Percentiles rank a stretch among this genome's conserved stretches.
These are phyloP conservation scores for Scomberomorus guttatus DNA, from an alignment of 2,797 vertebrate genomes.

Conservation along the genomic window DNA sequence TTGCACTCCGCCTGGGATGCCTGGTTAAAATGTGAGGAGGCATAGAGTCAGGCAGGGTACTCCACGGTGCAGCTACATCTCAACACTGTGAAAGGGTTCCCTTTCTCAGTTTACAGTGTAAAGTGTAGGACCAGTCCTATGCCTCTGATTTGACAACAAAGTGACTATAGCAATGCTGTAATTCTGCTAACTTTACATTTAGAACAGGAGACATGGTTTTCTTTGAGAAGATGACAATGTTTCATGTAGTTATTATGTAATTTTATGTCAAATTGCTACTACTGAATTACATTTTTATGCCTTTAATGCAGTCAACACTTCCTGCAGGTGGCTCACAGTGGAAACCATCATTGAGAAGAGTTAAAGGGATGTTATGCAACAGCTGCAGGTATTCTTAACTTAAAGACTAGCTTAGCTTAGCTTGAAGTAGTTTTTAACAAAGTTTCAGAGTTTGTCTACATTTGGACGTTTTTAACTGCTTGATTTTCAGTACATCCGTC, in stretches of 20 bases:
- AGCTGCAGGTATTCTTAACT: background rate
- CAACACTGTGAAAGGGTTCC: constrained; percentile 53
- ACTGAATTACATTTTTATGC: background rate
- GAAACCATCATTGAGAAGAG: background rate
- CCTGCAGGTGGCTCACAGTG: background rate
- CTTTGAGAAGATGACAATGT: background rate
- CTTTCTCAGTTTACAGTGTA: constrained; percentile 18
- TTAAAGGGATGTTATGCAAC: background rate
- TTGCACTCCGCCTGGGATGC: constrained; percentile 83
- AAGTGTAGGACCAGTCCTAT: background rate
- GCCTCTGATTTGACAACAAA: background rate
- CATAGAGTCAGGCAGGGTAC: constrained; percentile 63
- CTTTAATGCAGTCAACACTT: background rate
- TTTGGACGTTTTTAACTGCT: background rate
- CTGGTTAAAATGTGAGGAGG: constrained; percentile 83
- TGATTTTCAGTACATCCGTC: background rate
- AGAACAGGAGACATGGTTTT: background rate
- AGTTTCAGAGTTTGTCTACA: background rate
- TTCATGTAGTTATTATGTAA: background rate
- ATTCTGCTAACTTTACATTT: background rate
- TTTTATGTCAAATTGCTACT: background rate
- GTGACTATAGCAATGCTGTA: background rate
- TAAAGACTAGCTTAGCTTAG: background rate
- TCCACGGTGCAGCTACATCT: constrained; percentile 60
- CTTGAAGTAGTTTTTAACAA: background rate